Percentiles rank a stretch among this genome's conserved stretches.
Conservation (phyloP, 2,888 invertebrate genomes). For the Sphinx pinastri region DNA sequence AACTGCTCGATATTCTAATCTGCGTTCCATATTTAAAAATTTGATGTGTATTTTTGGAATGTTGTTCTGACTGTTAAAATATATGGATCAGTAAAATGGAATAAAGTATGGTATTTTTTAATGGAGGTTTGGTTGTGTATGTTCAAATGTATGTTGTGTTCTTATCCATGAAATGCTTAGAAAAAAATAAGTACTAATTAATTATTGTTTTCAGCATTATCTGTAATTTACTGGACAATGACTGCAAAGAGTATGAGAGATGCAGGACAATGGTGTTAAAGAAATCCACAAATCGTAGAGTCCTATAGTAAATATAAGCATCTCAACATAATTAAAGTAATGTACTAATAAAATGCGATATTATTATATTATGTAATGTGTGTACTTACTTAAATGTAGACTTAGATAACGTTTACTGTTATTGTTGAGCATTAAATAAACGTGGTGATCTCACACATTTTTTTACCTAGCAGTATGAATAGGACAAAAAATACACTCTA, state of each 20-base stretch:
- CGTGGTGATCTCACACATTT: too few relatives aligned
- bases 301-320: neutral
- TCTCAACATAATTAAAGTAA: neutral
- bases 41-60: neutral
- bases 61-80: neutral
- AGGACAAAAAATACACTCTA: too few relatives aligned
- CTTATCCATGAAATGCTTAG: too few relatives aligned
- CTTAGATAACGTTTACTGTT: too few relatives aligned
- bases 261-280: constrained; percentile 31
- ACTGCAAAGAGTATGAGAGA: constrained; percentile 28
- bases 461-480: too few relatives aligned
- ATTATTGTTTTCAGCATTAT: neutral
- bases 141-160: too few relatives aligned
- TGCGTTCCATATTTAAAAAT: constrained; percentile 2
- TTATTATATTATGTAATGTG: neutral
- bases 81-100: neutral
- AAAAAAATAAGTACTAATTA: neutral
- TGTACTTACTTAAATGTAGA: too few relatives aligned
- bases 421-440: too few relatives aligned
- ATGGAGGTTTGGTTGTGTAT: too few relatives aligned
- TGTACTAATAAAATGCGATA: neutral
- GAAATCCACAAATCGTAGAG: neutral
- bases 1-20: constrained; percentile 13
- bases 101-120: neutral
- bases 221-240: constrained; percentile 22